Evolutionary conservation across 2,888 invertebrate species (phyloP), one percentile per base, ranked within the genome.

Genomic region (Dorcus hopei): DNA sequence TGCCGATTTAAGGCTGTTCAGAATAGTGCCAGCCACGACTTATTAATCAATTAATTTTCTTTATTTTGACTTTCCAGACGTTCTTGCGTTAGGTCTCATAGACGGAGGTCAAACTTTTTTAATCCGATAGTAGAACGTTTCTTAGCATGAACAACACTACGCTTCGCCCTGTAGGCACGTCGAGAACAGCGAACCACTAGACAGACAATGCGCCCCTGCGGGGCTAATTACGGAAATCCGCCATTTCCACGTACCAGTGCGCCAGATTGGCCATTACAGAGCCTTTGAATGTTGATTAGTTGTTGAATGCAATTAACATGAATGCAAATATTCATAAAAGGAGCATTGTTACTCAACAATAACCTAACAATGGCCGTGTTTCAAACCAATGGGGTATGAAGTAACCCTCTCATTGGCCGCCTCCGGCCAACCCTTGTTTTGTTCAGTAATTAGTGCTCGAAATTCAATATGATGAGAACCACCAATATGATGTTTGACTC

Each of bases 401-500:
- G 71, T 70, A 72, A 73, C 74, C 73, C 73, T 72, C 70, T 58
- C 63, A 75, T 74, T 75, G 75, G 74, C 70, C 64, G 75, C 74
- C 71, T 68, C 63, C 66, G 70, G 74, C 71, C 73, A 73, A 73
- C 72, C 74, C 73, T 70, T 63, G 68, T 67, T 72, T 69, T 69
- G 66, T 66, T 69, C 67, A 70, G 72, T 73, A 73, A 73, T 73
- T 73, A 73, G 72, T 70, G 62, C 68, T 45, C 45, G 55, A 49
- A 56, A 56, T 42, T 42, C 50, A 48, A 56, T 50, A 49, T 49
- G 49, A 45, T 43, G 19, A 42, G 39, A 53, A 14, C 14, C 14
- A 53, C 19, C 14, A 14, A 45, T 45, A 45, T 26, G 26, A 26
- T 26, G 26, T 5, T 26, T 26, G 26, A 26, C 26, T 26, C 14